Conservation (phyloP, 2,113 vertebrate genomes). For the Anguilla rostrata region DNA sequence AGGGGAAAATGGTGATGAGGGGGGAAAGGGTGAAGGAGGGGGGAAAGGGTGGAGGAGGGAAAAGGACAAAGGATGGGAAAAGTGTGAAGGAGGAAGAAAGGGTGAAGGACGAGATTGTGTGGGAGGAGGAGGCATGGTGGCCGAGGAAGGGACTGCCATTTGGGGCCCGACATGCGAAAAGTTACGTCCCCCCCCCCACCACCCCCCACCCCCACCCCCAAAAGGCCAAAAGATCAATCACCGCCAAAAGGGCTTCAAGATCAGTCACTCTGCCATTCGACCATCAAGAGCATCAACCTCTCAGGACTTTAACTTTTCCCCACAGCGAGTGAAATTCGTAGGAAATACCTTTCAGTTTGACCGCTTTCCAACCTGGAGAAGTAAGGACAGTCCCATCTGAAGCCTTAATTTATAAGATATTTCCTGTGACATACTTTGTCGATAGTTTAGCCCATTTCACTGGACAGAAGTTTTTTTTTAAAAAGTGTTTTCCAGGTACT, state of each 20-base stretch:
- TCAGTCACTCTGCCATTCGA: background rate
- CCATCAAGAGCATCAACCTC: background rate
- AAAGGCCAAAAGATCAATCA: no score
- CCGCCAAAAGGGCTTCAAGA: background rate
- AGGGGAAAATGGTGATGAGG: background rate
- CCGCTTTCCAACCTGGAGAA: background rate
- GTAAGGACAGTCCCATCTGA: background rate
- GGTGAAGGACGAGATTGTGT: background rate
- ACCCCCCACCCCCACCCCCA: no score
- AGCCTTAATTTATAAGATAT: background rate
- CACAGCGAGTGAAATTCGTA: background rate
- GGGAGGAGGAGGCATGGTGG: background rate
- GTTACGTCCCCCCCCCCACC: background rate
- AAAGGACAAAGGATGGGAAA: background rate
- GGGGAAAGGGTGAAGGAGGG: background rate
- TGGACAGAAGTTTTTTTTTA: background rate
- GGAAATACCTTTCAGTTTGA: background rate
- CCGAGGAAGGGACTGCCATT: background rate
- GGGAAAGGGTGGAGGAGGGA: background rate
- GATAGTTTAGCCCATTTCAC: background rate
- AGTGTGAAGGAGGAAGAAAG: background rate
- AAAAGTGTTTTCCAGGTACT: background rate
- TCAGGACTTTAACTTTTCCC: background rate
- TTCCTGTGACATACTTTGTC: background rate
- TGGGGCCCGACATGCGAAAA: background rate